Base-by-base conservation (phyloP, 2,888 invertebrate genomes). In the Temnothorax ravouxi region DNA sequence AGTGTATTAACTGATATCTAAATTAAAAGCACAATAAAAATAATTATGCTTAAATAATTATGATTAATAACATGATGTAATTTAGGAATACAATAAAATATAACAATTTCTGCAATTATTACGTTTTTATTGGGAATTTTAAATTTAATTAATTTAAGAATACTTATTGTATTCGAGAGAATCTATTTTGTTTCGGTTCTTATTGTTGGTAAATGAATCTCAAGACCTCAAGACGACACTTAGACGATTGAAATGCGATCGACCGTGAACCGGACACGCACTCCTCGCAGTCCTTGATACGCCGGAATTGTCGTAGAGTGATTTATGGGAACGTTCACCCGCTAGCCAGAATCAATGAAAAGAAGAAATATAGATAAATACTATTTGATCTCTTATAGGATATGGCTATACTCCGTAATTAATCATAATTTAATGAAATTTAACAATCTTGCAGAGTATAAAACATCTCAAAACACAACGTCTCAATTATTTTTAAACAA, bases 311-410 rank as follows among this genome's bases (percentile, higher is more conserved):
- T 83, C 75, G 66, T 15, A 29, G 6, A 50, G 34, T 76, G 74
- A 88, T 86, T 86, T 84, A 84, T 84, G 62, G 69, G 61, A 85
- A 79, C 86, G 71, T 90, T 86, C 82, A 84, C 86, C 84, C 44
- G 61, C 50, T 52, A 82, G 34, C 83, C 69, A 83, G 83, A 85
- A 87, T 69, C 21, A 25, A 34, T 34, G 18, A 41, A 75, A 56
- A 41, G 6, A 44, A 80, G 44, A 81, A 84, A 75, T 62, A n/a
- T 47, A 34, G n/a, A 44, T n/a, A n/a, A 67, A 61, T 29, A 56
- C 6, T 38, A 52, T 29, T 29, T 56, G n/a, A 79, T 79, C 18
- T 54, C 3, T 9, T n/a, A 5, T n/a, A 5, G 13, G 11, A 29
- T 29, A 56, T 25, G 41, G 21, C n/a, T 52, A 34, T 18, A 47